phyloP scores from a whole-genome alignment of 2,888 invertebrate species.

The Lamellibrachia columna region DNA sequence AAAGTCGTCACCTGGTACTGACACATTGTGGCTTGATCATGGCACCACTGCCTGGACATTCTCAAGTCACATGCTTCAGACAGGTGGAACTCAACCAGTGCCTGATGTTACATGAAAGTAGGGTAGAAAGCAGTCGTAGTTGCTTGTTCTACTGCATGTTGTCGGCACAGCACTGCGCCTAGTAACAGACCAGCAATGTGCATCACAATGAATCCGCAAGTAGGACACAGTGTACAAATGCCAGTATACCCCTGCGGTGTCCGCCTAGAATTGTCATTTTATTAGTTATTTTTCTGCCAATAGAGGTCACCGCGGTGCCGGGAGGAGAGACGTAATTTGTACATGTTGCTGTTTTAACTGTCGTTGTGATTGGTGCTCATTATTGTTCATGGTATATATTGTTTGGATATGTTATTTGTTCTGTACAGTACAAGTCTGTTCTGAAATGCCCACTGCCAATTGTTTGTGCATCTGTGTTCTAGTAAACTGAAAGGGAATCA shows the following conservation, averaged over 20 bases:
- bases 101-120: neutral
- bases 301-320: neutral
- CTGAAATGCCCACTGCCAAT: neutral
- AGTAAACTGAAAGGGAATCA: neutral
- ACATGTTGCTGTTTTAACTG: neutral
- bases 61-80: neutral
- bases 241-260: neutral
- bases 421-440: neutral
- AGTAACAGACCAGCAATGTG: neutral
- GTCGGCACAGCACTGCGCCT: neutral
- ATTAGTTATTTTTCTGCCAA: neutral
- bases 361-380: neutral
- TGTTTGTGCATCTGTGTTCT: neutral
- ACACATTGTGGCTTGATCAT: neutral
- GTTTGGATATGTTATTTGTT: neutral
- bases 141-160: neutral
- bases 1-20: neutral
- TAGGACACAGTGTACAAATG: neutral
- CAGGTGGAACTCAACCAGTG: neutral
- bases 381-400: conserved; percentile 3
- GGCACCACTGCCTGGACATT: neutral
- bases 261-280: neutral
- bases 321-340: neutral
- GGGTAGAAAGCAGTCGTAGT: neutral
- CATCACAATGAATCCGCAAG: neutral